These are phyloP conservation scores for Scaptomyza caliginosa DNA, from an alignment of 2,888 invertebrate species.

Conservation along the genomic window DNA sequence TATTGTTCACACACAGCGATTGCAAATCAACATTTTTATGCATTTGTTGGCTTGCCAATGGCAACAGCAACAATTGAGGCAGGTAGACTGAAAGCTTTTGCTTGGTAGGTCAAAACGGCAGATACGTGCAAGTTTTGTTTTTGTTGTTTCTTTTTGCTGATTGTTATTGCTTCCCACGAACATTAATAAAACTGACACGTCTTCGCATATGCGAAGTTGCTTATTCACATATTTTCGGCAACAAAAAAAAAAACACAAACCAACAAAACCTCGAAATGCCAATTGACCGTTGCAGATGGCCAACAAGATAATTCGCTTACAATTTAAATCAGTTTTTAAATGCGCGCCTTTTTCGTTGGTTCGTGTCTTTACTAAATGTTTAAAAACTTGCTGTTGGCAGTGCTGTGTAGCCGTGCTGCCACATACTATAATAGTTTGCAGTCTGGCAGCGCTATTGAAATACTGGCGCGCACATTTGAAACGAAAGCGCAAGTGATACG, in stretches of 20 bases:
- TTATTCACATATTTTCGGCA: slow-evolving; percentile 41
- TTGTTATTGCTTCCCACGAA: slow-evolving; percentile 80
- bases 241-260: slow-evolving; percentile 14
- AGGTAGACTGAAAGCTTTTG: slow-evolving; percentile 46
- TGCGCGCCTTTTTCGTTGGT: slow-evolving; percentile 17
- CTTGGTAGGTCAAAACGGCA: slow-evolving; percentile 54
- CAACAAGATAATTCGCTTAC: background rate
- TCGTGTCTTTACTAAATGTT: slow-evolving; percentile 17
- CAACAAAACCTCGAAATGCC: slow-evolving; percentile 38
- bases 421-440: rapidly evolving
- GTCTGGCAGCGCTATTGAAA: slow-evolving; percentile 16
- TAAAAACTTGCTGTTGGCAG: background rate
- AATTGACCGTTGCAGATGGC: slow-evolving; percentile 23
- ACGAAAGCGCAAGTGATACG: slow-evolving; percentile 15
- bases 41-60: slow-evolving; percentile 7
- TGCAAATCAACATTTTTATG: slow-evolving; percentile 6
- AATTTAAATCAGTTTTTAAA: slow-evolving; percentile 18
- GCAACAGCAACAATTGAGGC: slow-evolving; percentile 30
- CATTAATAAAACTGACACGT: slow-evolving; percentile 84
- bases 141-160: slow-evolving; percentile 28
- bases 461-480: slow-evolving; percentile 33
- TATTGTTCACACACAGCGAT: slow-evolving; percentile 1
- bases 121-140: slow-evolving; percentile 40
- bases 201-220: slow-evolving; percentile 75
- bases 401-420: background rate